Evolutionary conservation across 2,113 vertebrate species (phyloP).

Genomic region (Meles meles): DNA sequence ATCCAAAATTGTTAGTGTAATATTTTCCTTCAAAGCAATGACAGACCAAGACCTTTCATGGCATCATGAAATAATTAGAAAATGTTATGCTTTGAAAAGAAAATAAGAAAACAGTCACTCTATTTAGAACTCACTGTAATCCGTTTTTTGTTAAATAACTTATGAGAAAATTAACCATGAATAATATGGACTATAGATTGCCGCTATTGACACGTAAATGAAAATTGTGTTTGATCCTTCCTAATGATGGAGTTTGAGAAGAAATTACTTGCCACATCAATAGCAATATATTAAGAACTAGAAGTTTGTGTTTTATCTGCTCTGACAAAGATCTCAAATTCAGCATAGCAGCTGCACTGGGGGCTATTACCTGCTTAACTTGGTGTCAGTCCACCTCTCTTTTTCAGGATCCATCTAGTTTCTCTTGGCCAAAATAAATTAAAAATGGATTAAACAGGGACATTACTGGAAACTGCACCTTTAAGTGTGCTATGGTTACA

Average conservation of each 20-base stretch:
- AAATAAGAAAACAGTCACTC: neutral
- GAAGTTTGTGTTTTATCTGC: neutral
- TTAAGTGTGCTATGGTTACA: neutral
- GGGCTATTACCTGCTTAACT: neutral
- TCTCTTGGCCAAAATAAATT: neutral
- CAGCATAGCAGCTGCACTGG: neutral
- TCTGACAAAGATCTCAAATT: neutral
- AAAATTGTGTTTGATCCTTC: neutral
- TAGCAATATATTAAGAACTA: neutral
- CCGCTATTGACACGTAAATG: neutral
- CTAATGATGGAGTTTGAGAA: neutral
- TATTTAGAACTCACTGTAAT: neutral
- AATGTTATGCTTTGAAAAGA: neutral
- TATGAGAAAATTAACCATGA: neutral
- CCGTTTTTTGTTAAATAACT: neutral
- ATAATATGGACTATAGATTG: neutral
- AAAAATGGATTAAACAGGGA: neutral
- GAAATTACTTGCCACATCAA: neutral
- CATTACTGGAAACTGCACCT: neutral
- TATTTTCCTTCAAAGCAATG: neutral
- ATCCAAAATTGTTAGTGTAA: neutral
- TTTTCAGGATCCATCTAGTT: neutral
- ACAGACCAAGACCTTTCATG: neutral
- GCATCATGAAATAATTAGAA: neutral
- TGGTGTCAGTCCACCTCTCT: neutral